Percentiles rank a stretch among this genome's conserved stretches.
These are phyloP conservation scores for Aselliscus stoliczkanus DNA, from an alignment of 2,797 vertebrate genomes.

Conservation along the genomic window DNA sequence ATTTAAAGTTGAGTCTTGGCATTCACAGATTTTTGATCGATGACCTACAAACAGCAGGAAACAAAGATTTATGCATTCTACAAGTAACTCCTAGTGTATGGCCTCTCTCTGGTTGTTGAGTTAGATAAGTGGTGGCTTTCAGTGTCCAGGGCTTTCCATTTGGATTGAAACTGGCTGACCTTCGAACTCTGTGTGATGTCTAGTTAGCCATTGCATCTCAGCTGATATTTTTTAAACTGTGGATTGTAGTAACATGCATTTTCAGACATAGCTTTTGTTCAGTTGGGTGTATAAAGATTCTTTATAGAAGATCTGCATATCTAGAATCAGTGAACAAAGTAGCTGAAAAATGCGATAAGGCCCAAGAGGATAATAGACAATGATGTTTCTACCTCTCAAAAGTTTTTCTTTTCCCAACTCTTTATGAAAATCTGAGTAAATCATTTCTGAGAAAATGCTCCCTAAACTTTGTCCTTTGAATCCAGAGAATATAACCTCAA, in stretches of 20 bases:
- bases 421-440: background rate
- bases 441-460: background rate
- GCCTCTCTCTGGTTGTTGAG: background rate
- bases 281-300: background rate
- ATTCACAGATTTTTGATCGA: constrained; percentile 50
- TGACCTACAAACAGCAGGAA: constrained; percentile 39
- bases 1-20: constrained; percentile 42
- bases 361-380: background rate
- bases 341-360: background rate
- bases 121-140: background rate
- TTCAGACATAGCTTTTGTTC: background rate
- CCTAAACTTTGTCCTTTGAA: background rate
- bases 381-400: background rate
- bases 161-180: background rate
- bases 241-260: background rate
- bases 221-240: background rate
- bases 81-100: background rate
- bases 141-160: background rate
- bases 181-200: background rate
- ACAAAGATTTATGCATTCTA: background rate
- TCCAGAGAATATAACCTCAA: background rate
- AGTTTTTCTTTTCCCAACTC: background rate
- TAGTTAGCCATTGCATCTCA: background rate
- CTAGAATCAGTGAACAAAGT: background rate
- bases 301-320: background rate